phyloP scores from a whole-genome alignment of 1,140 invertebrate species.

The Hylaeus volcanicus region DNA sequence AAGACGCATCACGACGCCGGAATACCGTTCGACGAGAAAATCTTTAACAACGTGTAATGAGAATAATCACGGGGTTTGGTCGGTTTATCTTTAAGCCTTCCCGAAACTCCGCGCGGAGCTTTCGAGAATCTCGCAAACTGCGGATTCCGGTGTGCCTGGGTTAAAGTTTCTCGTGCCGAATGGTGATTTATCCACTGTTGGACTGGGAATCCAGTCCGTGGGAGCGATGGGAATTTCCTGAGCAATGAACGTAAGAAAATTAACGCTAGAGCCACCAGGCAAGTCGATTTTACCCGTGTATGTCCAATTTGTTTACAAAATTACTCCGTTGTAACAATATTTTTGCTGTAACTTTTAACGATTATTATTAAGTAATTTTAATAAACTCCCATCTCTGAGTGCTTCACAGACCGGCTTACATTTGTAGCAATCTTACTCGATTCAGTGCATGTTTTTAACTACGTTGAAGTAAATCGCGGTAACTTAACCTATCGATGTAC shows the following conservation, averaged over 20 bases:
- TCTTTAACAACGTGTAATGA: constrained; percentile 29
- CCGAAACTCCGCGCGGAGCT: background rate
- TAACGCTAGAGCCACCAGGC: too few species aligned
- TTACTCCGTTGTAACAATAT: too few species aligned
- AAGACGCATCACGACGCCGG: constrained; percentile 8
- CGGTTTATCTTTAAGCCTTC: background rate
- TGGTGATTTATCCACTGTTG: background rate
- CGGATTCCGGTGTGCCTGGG: background rate
- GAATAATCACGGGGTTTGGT: constrained; percentile 1
- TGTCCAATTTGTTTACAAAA: too few species aligned
- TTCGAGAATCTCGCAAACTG: background rate
- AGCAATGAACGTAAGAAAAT: too few species aligned
- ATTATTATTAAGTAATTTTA: too few species aligned
- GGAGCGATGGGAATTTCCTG: background rate
- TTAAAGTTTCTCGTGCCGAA: background rate
- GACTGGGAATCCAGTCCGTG: background rate
- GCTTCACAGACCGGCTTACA: too few species aligned
- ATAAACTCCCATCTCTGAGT: too few species aligned
- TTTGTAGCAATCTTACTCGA: too few species aligned
- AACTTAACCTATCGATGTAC: background rate
- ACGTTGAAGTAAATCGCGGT: too few species aligned
- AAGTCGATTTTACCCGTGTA: too few species aligned
- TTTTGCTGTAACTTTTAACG: too few species aligned
- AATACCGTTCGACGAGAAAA: constrained; percentile 19
- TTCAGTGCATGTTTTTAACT: too few species aligned